These are phyloP conservation scores for Xenus cinereus DNA, from an alignment of 2,113 vertebrate genomes.

Conservation along the genomic window DNA sequence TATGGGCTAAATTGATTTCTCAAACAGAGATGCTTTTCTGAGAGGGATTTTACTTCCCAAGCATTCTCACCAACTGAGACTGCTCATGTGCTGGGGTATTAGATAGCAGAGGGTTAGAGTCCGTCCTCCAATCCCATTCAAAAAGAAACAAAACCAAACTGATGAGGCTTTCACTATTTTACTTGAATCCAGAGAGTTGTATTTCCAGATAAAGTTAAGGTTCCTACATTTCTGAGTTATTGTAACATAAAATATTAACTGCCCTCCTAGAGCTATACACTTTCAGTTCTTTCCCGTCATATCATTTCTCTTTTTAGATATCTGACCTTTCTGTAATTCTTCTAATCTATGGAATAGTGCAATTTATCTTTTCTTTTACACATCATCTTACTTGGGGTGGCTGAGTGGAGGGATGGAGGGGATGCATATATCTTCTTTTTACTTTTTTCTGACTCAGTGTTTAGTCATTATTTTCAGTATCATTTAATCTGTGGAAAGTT, in stretches of 20 bases:
- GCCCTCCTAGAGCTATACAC: neutral
- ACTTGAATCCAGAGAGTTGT: neutral
- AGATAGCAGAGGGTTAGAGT: neutral
- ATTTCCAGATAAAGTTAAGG: slow-evolving; percentile 10
- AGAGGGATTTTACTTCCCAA: neutral
- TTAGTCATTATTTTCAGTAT: slow-evolving; percentile 61
- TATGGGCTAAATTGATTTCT: slow-evolving; percentile 4
- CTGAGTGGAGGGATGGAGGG: neutral
- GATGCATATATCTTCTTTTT: slow-evolving; percentile 24
- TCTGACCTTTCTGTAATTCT: slow-evolving; percentile 53
- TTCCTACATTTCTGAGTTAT: slow-evolving; percentile 31
- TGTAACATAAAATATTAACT: slow-evolving; percentile 59
- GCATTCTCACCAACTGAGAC: neutral
- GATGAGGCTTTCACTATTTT: neutral
- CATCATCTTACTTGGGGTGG: slow-evolving; percentile 6
- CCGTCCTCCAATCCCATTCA: neutral
- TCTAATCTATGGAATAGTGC: slow-evolving; percentile 17
- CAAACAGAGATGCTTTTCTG: neutral
- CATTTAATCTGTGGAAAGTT: slow-evolving; percentile 51
- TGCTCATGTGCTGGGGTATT: neutral
- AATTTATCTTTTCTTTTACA: slow-evolving; percentile 50
- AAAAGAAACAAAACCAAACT: neutral
- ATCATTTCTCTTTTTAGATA: slow-evolving; percentile 52
- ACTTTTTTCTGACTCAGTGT: slow-evolving; percentile 57
- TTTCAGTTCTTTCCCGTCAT: neutral